phyloP scores from a whole-genome alignment of 1,140 invertebrate genomes.

The Nymphalis io region DNA sequence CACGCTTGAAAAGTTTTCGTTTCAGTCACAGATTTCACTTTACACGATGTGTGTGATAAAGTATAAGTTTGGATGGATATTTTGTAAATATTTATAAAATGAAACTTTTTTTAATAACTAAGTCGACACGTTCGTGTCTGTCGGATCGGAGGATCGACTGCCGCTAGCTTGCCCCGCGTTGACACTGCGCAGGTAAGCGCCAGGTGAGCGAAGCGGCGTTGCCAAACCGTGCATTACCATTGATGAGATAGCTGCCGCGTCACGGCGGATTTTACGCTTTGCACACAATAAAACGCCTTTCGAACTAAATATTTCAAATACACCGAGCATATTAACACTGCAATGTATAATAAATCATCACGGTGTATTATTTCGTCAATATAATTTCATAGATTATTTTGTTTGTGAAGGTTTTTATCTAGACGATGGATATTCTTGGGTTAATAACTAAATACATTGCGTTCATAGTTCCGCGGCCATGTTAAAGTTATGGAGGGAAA shows the following conservation, averaged over 20 bases:
- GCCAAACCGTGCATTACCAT: conserved; percentile 77
- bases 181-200: conserved; percentile 78
- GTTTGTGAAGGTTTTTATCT: conserved; percentile 40
- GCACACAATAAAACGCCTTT: conserved; percentile 50
- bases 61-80: conserved; percentile 18
- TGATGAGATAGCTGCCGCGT: conserved; percentile 72
- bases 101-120: conserved; percentile 22
- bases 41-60: conserved; percentile 14
- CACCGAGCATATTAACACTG: conserved; percentile 14
- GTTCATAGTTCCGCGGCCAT: conserved; percentile 41
- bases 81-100: conserved; percentile 43
- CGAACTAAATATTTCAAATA: conserved; percentile 23
- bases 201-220: conserved; percentile 74
- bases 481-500: conserved; percentile 48
- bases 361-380: conserved; percentile 10
- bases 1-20: conserved; percentile 29
- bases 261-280: conserved; percentile 57
- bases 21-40: conserved; percentile 40
- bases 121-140: conserved; percentile 56
- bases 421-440: conserved; percentile 34
- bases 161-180: conserved; percentile 69
- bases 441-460: conserved; percentile 51
- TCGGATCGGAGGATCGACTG: conserved; percentile 68
- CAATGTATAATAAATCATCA: conserved; percentile 37
- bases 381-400: conserved; percentile 40